Base-by-base conservation (phyloP, 2,888 invertebrate genomes). In the Drosophila atripex region DNA sequence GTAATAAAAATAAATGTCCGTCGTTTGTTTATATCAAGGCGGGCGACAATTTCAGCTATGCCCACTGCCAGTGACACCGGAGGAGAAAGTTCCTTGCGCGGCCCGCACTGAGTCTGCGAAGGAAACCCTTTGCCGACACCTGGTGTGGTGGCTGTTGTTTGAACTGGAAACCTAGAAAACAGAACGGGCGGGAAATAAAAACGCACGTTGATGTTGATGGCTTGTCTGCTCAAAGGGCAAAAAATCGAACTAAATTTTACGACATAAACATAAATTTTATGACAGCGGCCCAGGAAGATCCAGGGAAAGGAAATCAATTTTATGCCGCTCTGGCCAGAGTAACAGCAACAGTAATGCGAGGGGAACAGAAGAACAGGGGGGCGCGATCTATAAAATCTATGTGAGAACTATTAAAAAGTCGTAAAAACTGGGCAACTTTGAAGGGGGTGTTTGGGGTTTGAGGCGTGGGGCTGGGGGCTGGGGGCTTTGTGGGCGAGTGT, bases 1-100 rank as follows among this genome's bases (percentile, higher is more conserved):
- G 85, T 91, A 91, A 91, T 91, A 91, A 91, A 91, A 91, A 91
- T 90, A 91, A 91, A 91, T 91, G 91, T 91, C 89, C 89, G 90
- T 91, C 90, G 91, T 91, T 91, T 90, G 89, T 91, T 91, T 91
- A 90, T 89, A 88, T 90, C 90, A 90, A 86, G 78, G 47, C 14
- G 75, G 61, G 77, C 82, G 79, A 80, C 85, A 80, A 82, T 66
- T 76, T 73, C 58, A 60, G 7, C n/a, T n/a, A n/a, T 21, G 18
- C 9, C 16, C 18, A 11, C 14, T 21, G 21, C 0, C 12, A n/a
- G n/a, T n/a, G 54, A 16, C 12, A 32, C 14, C 4, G 50, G 4
- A 23, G 12, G 23, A 49, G 35, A 25, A 68, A 38, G 60, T 79
- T 77, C 77, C 76, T 56, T 59, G 60, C 14, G 7, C n/a, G 35